phyloP scores from a whole-genome alignment of 2,113 vertebrate species.

The Cathartes aura region DNA sequence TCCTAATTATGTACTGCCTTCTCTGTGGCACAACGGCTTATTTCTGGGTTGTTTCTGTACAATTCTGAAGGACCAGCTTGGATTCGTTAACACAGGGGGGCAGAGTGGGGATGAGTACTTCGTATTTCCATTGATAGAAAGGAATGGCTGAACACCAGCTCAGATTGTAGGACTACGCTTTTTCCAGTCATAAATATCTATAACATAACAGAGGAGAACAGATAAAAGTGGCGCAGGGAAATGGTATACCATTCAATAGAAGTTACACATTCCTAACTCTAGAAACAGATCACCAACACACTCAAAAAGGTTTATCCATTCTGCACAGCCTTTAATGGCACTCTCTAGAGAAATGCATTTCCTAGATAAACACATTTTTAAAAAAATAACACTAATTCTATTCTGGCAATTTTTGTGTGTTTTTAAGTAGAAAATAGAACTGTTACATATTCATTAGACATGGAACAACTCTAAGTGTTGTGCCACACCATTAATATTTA shows the following conservation, averaged over 20 bases:
- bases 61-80: neutral
- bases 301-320: neutral
- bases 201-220: neutral
- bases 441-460: slow-evolving; percentile 25
- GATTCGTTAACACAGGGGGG: neutral
- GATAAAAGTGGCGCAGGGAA: neutral
- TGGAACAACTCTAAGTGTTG: neutral
- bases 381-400: neutral
- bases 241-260: neutral
- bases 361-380: neutral
- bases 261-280: neutral
- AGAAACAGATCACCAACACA: neutral
- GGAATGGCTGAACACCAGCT: neutral
- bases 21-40: neutral
- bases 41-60: fast-evolving
- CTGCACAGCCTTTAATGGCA: neutral
- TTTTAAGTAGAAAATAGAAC: slow-evolving; percentile 18
- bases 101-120: neutral
- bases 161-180: fast-evolving
- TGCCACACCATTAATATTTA: slow-evolving; percentile 33
- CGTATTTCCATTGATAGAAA: neutral
- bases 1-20: neutral
- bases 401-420: neutral
- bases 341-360: neutral
- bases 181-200: neutral